Percentiles rank a stretch among this genome's conserved stretches.
Conservation (phyloP, 2,113 vertebrate species). For the Brachionichthys hirsutus region DNA sequence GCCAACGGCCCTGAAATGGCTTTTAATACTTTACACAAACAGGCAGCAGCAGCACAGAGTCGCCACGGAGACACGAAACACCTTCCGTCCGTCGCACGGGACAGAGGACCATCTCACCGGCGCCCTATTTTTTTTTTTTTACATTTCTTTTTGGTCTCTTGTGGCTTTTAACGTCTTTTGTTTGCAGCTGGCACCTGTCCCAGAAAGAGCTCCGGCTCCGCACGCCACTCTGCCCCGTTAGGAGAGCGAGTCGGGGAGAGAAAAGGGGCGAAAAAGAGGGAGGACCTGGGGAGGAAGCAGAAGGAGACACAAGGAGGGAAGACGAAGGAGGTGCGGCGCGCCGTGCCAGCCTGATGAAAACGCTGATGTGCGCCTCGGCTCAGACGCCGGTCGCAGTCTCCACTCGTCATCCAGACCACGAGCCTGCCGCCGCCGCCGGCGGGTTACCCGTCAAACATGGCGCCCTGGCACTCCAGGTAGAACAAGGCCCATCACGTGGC, state of each 20-base stretch:
- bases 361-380: conserved; percentile 29
- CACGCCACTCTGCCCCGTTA: conserved; percentile 67
- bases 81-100: conserved; percentile 6
- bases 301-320: conserved; percentile 33
- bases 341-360: too few relatives aligned
- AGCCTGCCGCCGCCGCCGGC: conserved; percentile 6
- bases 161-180: conserved; percentile 79
- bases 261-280: conserved; percentile 56
- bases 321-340: conserved; percentile 47
- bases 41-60: conserved; percentile 12
- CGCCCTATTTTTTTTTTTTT: too few relatives aligned
- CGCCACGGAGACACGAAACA: neutral
- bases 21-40: conserved; percentile 33
- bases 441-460: conserved; percentile 54
- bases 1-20: conserved; percentile 13
- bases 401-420: conserved; percentile 38
- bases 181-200: conserved; percentile 85
- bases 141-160: too few relatives aligned
- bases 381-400: too few relatives aligned
- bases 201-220: conserved; percentile 78
- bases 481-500: conserved; percentile 53
- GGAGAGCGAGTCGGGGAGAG: conserved; percentile 50
- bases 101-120: too few relatives aligned
- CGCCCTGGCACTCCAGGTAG: conserved; percentile 48
- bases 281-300: conserved; percentile 48